Evolutionary conservation across 2,797 vertebrate genomes (phyloP).

Genomic region (Hozukius guyotensis): DNA sequence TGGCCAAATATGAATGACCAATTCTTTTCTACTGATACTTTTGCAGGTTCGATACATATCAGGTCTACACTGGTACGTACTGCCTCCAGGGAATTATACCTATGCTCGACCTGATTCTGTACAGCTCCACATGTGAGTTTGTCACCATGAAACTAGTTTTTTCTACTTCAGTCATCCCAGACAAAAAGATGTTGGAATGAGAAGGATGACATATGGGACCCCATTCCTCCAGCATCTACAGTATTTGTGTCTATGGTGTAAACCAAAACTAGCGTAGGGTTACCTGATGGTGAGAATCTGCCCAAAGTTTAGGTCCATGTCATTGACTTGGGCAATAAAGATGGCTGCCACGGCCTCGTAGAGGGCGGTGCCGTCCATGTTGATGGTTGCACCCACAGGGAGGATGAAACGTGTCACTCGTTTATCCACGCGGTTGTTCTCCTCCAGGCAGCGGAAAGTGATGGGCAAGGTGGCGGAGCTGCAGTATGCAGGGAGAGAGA

Average conservation of each 20-base stretch:
- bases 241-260: neutral
- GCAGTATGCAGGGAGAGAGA: neutral
- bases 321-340: conserved; percentile 98
- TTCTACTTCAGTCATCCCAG: neutral
- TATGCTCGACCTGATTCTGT: neutral
- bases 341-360: conserved; percentile 97
- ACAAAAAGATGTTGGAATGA: neutral
- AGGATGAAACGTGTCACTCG: conserved; percentile 94
- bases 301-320: conserved; percentile 95
- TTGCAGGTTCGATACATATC: neutral
- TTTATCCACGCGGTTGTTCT: conserved; percentile 93
- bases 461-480: conserved; percentile 97
- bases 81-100: neutral
- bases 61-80: too few relatives aligned
- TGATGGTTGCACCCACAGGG: conserved; percentile 96
- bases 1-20: neutral
- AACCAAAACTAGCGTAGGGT: neutral
- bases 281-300: conserved; percentile 99
- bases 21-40: neutral
- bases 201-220: neutral
- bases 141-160: neutral
- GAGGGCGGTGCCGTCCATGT: conserved; percentile 97
- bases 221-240: neutral
- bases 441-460: conserved; percentile 96
- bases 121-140: neutral